phyloP scores from a whole-genome alignment of 1,140 invertebrate species.

The Platyscapa corneri region DNA sequence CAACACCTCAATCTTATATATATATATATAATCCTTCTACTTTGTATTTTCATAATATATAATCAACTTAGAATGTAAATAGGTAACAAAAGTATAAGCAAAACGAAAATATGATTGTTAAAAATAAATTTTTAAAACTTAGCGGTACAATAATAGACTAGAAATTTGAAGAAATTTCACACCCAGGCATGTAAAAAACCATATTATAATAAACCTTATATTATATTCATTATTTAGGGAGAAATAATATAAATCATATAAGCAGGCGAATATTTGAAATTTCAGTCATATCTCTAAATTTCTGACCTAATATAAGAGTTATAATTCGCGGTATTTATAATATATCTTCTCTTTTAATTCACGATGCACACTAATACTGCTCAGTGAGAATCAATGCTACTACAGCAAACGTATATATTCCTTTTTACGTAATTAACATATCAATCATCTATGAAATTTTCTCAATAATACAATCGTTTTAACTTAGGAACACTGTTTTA shows the following conservation, averaged over 20 bases:
- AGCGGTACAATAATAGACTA: constrained; percentile 5
- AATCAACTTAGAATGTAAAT: background rate
- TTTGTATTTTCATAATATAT: background rate
- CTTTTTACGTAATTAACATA: too few relatives aligned
- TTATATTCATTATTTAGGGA: constrained; percentile 26
- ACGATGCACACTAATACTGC: background rate
- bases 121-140: constrained; percentile 15
- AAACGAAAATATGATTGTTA: background rate
- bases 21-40: background rate
- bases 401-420: too few relatives aligned
- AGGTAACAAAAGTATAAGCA: background rate
- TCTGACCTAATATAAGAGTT: constrained; percentile 34
- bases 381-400: background rate
- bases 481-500: too few relatives aligned
- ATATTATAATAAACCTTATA: constrained; percentile 50
- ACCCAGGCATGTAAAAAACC: constrained; percentile 2
- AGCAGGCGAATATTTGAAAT: background rate
- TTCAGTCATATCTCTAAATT: background rate
- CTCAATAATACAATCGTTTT: too few relatives aligned
- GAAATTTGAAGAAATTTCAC: constrained; percentile 3
- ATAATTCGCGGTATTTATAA: constrained; percentile 6
- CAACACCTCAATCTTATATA: background rate
- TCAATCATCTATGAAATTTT: too few relatives aligned
- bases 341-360: background rate
- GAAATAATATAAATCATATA: background rate